Conservation (phyloP, 2,797 vertebrate genomes). For the Periophthalmus magnuspinnatus region DNA sequence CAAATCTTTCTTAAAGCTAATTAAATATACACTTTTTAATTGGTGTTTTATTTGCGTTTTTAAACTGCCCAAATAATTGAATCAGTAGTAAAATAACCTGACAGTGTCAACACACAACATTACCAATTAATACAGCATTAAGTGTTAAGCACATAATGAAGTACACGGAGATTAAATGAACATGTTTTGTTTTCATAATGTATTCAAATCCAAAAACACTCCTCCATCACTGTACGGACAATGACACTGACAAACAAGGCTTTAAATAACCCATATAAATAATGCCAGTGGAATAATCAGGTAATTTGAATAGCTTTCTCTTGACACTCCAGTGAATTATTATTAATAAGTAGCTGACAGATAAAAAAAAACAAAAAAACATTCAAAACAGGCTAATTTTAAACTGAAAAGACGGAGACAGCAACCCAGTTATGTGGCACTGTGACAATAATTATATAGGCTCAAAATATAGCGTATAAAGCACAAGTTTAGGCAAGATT, state of each 20-base stretch:
- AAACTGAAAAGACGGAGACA: neutral
- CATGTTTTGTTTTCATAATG: conserved; percentile 5
- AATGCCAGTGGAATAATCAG: neutral
- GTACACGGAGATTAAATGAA: neutral
- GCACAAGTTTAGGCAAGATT: neutral
- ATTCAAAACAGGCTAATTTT: neutral
- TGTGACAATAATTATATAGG: neutral
- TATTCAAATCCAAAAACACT: neutral
- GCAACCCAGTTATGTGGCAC: neutral
- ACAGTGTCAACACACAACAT: neutral
- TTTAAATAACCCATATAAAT: conserved; percentile 1
- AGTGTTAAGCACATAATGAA: neutral
- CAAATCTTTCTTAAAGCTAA: neutral
- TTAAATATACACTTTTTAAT: neutral
- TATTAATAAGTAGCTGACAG: conserved; percentile 4
- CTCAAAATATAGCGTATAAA: neutral
- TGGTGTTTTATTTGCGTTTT: no score
- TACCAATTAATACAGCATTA: neutral
- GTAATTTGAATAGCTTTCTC: conserved; percentile 4
- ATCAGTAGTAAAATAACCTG: neutral
- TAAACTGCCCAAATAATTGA: neutral
- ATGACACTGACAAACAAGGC: neutral
- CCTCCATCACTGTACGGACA: neutral
- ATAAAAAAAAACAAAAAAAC: neutral
- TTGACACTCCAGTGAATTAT: conserved; percentile 4